Evolutionary conservation across 1,140 invertebrate genomes (phyloP), one percentile per base, ranked within the genome.

Genomic region (Carposina sasakii): DNA sequence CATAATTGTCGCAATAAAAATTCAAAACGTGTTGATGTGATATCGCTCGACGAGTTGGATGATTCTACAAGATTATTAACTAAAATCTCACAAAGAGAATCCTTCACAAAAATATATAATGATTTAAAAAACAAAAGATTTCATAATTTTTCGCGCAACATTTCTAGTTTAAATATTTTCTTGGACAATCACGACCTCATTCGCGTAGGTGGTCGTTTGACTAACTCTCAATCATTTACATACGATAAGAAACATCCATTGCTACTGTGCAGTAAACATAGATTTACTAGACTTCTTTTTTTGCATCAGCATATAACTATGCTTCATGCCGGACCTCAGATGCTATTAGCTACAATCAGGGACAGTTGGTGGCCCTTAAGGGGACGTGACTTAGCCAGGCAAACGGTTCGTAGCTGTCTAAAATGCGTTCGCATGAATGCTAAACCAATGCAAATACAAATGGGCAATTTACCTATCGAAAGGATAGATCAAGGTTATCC

Each of bases 301-400:
- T 23, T 37, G 13, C 21, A 51, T 22, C 37, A 59, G 34, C 56
- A 63, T 28, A 37, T 41, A 13, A 16, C 26, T 16, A 37, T 56
- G 39, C 42, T 62, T 17, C 60, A 61, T 34, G 45, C 52, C n/a
- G 52, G 52, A 8, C 51, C 51, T 24, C 51, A 53, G 26, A 28
- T 42, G 17, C 22, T 48, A 20, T 40, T 48, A 17, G 47, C 48
- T 13, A 49, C 36, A 13, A 42, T 52, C 8, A 31, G 49, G 40
- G 41, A 52, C 10, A 10, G 17, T 12, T 52, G 42, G 41, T 52
- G 49, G 49, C 49, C 49, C 8, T 41, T 61, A 10, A 48, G 37
- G 43, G 58, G 54, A 13, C 53, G 58, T 28, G 43, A 57, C 31
- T 31, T 62, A 30, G 54, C 60, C 20, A 49, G 54, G 13, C 36